Evolutionary conservation across 1,140 invertebrate species (phyloP).

Genomic region (Brachystomella parvula): DNA sequence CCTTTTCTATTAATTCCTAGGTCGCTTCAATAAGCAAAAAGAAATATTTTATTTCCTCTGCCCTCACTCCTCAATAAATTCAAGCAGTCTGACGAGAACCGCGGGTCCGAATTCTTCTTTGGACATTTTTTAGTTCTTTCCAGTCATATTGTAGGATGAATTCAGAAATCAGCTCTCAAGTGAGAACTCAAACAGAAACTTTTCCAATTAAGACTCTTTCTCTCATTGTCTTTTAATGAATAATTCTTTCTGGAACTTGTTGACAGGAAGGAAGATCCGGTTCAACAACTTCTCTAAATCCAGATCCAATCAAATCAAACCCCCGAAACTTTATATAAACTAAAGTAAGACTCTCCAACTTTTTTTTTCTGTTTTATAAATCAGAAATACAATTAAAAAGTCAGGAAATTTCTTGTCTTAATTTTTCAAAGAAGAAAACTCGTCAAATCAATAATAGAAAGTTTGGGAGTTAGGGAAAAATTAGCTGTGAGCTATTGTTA

Average conservation of each 20-base stretch:
- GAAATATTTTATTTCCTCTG: too few species aligned
- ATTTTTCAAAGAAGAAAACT: not conserved
- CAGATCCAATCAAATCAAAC: not conserved
- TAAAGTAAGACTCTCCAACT: not conserved
- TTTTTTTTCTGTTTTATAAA: not conserved
- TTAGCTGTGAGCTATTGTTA: too few species aligned
- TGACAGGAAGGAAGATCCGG: not conserved
- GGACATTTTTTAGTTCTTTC: too few species aligned
- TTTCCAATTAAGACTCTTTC: constrained; percentile 1
- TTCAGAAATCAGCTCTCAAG: not conserved
- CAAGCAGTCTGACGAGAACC: too few species aligned
- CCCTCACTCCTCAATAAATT: too few species aligned
- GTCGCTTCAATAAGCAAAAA: too few species aligned
- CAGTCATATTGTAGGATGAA: not conserved
- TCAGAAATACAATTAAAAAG: not conserved
- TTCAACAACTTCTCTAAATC: not conserved
- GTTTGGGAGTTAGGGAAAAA: too few species aligned
- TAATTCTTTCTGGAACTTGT: constrained; percentile 8
- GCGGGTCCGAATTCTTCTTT: too few species aligned
- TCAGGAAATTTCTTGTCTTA: too few species aligned
- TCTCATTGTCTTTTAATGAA: constrained; percentile 14
- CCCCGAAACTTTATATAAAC: not conserved
- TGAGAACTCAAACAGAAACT: constrained; percentile 9
- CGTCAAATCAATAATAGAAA: not conserved
- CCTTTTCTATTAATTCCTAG: too few species aligned